A percentile compares a stretch with the other conserved stretches of the same genome.
These are phyloP conservation scores for Chrysomela aeneicollis DNA, from an alignment of 2,888 invertebrate genomes.

Conservation along the genomic window DNA sequence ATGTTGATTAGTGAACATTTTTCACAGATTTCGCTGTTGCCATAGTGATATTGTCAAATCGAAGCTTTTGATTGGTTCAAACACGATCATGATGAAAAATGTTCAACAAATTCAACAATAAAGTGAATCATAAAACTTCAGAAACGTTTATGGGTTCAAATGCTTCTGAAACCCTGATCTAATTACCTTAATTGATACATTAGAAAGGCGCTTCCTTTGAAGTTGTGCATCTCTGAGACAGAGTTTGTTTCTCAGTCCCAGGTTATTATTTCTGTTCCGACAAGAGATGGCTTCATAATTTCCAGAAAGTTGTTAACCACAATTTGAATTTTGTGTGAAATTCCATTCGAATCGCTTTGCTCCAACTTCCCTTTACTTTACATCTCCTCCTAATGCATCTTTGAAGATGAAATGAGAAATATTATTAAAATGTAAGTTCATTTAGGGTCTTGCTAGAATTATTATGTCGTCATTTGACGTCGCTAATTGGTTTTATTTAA, in stretches of 20 bases:
- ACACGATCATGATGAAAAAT: too few relatives aligned
- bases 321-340: constrained; percentile 59
- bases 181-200: constrained; percentile 35
- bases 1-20: too few relatives aligned
- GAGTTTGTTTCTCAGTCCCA: constrained; percentile 49
- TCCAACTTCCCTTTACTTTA: constrained; percentile 34
- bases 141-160: background rate
- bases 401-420: constrained; percentile 45
- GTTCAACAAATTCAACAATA: too few relatives aligned
- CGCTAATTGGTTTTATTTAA: background rate
- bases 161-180: constrained; percentile 31
- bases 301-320: constrained; percentile 60
- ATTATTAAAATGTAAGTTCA: constrained; percentile 47
- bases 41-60: too few relatives aligned
- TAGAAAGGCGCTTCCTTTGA: constrained; percentile 57
- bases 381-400: constrained; percentile 37
- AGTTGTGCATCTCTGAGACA: constrained; percentile 49
- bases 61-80: too few relatives aligned
- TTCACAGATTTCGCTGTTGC: too few relatives aligned
- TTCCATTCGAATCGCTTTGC: constrained; percentile 56
- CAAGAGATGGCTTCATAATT: constrained; percentile 59
- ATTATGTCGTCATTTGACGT: background rate
- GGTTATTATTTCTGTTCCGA: constrained; percentile 58
- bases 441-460: constrained; percentile 12
- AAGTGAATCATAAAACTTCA: background rate